phyloP scores from a whole-genome alignment of 2,113 vertebrate genomes.

The Polypterus senegalus region DNA sequence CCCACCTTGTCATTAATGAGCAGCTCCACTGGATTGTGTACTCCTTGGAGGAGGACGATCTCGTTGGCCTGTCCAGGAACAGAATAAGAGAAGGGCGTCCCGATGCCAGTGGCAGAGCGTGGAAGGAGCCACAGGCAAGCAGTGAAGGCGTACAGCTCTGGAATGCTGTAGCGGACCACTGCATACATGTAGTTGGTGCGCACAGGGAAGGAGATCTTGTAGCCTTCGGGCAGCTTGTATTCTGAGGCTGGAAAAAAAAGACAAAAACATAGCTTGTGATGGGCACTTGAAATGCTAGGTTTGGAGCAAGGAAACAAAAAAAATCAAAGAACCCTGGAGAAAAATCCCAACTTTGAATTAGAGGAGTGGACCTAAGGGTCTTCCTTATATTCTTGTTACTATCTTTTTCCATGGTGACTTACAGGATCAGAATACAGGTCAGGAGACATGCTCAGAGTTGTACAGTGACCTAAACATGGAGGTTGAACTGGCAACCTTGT shows the following conservation, averaged over 20 bases:
- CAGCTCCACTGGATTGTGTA: constrained; percentile 81
- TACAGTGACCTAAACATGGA: too few relatives aligned
- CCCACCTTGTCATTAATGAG: constrained; percentile 90
- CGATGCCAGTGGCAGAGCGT: constrained; percentile 60
- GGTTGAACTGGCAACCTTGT: too few relatives aligned
- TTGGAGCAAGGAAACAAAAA: background rate
- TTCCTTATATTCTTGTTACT: too few relatives aligned
- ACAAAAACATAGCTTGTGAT: background rate
- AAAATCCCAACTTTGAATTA: background rate
- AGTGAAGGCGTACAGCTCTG: constrained; percentile 86
- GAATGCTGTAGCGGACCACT: constrained; percentile 71
- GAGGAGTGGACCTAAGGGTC: too few relatives aligned
- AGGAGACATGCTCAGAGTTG: too few relatives aligned
- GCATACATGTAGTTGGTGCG: constrained; percentile 94
- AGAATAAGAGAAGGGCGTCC: constrained; percentile 91
- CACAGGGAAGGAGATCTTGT: constrained; percentile 78
- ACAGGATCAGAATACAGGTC: too few relatives aligned
- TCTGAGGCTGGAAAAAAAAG: constrained; percentile 25
- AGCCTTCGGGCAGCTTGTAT: constrained; percentile 67
- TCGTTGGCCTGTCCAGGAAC: constrained; percentile 81
- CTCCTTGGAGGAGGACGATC: constrained; percentile 81
- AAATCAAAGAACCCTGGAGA: background rate
- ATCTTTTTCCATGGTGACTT: too few relatives aligned
- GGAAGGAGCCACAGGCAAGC: constrained; percentile 82
- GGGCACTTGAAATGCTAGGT: background rate